Evolutionary conservation across 2,888 invertebrate species (phyloP).

Genomic region (Mesorhabditis belari): DNA sequence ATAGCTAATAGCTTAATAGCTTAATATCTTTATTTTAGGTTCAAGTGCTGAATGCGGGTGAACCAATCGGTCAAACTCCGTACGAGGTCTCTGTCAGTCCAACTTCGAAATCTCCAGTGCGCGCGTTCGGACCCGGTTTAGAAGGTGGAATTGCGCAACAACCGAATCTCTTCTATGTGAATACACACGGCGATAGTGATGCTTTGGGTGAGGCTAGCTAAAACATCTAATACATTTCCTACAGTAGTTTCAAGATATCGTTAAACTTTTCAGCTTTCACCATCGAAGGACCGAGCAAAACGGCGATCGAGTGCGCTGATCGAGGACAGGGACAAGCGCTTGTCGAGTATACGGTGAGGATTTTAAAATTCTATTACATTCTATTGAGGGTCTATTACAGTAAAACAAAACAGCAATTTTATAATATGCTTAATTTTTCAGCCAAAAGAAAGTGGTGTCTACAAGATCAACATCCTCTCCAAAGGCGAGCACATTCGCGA

Average conservation of each 20-base stretch:
- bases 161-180: constrained; percentile 78
- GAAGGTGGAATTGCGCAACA: constrained; percentile 74
- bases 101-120: constrained; percentile 71
- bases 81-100: constrained; percentile 69
- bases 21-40: too few species aligned
- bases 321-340: constrained; percentile 86
- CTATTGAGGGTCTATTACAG: not conserved
- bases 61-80: constrained; percentile 53
- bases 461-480: constrained; percentile 85
- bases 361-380: not conserved
- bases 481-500: constrained; percentile 82
- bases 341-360: constrained; percentile 69
- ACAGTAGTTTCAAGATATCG: not conserved
- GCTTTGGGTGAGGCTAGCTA: constrained; percentile 62
- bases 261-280: constrained; percentile 55
- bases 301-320: constrained; percentile 77
- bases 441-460: constrained; percentile 93
- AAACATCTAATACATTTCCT: not conserved
- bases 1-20: too few species aligned
- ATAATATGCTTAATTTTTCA: constrained; percentile 56
- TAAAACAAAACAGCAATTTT: not conserved
- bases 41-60: constrained; percentile 54
- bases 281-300: constrained; percentile 71
- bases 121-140: constrained; percentile 79
- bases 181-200: constrained; percentile 81